Evolutionary conservation across 2,113 vertebrate species (phyloP).

Genomic region (Cyprinodon variegatus): DNA sequence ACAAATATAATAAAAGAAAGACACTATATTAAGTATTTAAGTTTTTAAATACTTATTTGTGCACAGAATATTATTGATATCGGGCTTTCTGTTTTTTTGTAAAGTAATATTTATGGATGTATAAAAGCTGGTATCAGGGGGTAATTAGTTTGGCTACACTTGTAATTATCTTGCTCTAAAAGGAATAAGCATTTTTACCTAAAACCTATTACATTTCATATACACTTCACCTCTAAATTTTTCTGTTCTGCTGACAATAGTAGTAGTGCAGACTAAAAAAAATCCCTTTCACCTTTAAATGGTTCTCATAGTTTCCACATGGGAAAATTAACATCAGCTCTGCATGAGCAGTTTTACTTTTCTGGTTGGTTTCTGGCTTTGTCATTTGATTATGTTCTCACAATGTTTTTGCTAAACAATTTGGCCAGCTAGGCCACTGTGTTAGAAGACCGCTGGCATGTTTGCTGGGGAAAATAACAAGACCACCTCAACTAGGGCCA

Average conservation of each 20-base stretch:
- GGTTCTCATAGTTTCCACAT: background rate
- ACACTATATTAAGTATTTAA: too few species aligned
- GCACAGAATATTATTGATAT: too few species aligned
- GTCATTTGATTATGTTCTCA: constrained; percentile 26
- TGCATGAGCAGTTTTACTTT: background rate
- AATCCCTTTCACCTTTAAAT: background rate
- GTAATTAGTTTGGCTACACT: background rate
- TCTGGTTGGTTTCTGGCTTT: constrained; percentile 24
- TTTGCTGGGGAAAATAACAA: constrained; percentile 39
- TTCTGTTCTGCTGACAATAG: background rate
- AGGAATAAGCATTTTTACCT: too few species aligned
- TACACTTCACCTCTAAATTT: too few species aligned
- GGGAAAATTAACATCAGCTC: background rate
- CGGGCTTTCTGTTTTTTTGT: background rate
- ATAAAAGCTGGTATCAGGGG: background rate
- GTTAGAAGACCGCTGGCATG: constrained; percentile 14
- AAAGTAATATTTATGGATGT: background rate
- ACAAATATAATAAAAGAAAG: too few species aligned
- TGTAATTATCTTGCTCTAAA: background rate
- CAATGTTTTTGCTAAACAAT: constrained; percentile 21
- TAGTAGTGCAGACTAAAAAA: background rate
- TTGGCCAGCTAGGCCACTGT: constrained; percentile 10
- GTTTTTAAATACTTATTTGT: too few species aligned
- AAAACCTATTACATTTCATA: too few species aligned
- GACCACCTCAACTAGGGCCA: constrained; percentile 28